These are phyloP conservation scores for Thrips palmi DNA, from an alignment of 1,140 invertebrate species.

Conservation along the genomic window DNA sequence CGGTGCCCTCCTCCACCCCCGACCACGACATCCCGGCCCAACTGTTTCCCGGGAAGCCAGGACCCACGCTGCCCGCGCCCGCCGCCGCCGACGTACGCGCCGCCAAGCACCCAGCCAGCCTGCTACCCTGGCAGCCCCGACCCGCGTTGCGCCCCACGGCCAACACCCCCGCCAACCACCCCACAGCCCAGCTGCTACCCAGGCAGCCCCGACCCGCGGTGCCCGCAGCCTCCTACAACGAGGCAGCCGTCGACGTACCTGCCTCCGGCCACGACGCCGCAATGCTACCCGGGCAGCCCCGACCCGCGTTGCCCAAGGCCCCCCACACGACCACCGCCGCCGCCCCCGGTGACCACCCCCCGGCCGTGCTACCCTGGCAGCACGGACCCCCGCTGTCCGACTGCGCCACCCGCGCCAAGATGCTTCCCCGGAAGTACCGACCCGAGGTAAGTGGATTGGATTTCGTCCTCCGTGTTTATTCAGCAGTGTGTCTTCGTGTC, in stretches of 20 bases:
- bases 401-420: too few species aligned
- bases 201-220: slow-evolving; percentile 18
- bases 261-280: slow-evolving; percentile 4
- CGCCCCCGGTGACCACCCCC: slow-evolving; percentile 8
- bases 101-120: slow-evolving; percentile 16
- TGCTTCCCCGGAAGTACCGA: too few species aligned
- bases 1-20: slow-evolving; percentile 18
- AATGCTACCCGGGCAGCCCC: slow-evolving; percentile 1
- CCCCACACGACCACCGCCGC: slow-evolving; percentile 12
- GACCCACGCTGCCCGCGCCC: slow-evolving; percentile 25
- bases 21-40: slow-evolving; percentile 17
- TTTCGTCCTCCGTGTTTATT: too few species aligned
- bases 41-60: slow-evolving; percentile 33
- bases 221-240: too few species aligned
- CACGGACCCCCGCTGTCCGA: slow-evolving; percentile 20
- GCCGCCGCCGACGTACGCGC: slow-evolving; percentile 17
- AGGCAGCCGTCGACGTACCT: slow-evolving; percentile 7
- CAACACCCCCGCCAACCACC: slow-evolving; percentile 9
- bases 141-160: too few species aligned
- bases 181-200: slow-evolving; percentile 12
- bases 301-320: too few species aligned
- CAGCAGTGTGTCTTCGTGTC: too few species aligned
- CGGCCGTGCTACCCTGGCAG: slow-evolving; percentile 18
- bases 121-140: slow-evolving; percentile 14
- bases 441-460: too few species aligned